phyloP scores from a whole-genome alignment of 1,140 invertebrate species.

The Semibalanus balanoides region DNA sequence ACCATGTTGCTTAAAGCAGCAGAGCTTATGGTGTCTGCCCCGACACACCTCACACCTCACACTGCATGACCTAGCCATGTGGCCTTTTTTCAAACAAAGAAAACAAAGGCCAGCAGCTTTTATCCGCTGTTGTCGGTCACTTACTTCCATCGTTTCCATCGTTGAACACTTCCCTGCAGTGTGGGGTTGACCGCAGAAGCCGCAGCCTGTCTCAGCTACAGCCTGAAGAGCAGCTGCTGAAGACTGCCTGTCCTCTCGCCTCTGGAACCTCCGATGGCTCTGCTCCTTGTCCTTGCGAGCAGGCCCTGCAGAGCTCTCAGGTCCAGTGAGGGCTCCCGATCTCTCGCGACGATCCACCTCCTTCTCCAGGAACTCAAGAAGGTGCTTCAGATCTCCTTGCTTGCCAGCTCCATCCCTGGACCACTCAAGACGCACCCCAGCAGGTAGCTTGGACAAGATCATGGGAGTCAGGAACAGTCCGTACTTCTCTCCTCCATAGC shows the following conservation, averaged over 20 bases:
- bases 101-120: neutral
- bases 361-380: constrained; percentile 9
- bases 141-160: constrained; percentile 1
- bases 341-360: constrained; percentile 10
- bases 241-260: neutral
- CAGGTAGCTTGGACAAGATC: constrained; percentile 7
- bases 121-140: neutral
- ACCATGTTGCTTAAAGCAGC: neutral
- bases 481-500: constrained; percentile 6
- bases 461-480: constrained; percentile 10
- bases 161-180: constrained; percentile 3
- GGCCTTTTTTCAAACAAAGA: neutral
- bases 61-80: neutral
- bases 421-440: constrained; percentile 11
- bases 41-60: neutral
- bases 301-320: neutral
- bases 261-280: neutral
- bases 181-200: neutral
- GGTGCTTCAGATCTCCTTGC: constrained; percentile 10
- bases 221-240: neutral
- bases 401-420: constrained; percentile 4
- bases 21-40: neutral
- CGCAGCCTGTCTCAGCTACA: neutral
- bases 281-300: neutral
- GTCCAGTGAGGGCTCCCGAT: neutral